Conservation (phyloP, 2,113 vertebrate genomes). For the Mustela nigripes region DNA sequence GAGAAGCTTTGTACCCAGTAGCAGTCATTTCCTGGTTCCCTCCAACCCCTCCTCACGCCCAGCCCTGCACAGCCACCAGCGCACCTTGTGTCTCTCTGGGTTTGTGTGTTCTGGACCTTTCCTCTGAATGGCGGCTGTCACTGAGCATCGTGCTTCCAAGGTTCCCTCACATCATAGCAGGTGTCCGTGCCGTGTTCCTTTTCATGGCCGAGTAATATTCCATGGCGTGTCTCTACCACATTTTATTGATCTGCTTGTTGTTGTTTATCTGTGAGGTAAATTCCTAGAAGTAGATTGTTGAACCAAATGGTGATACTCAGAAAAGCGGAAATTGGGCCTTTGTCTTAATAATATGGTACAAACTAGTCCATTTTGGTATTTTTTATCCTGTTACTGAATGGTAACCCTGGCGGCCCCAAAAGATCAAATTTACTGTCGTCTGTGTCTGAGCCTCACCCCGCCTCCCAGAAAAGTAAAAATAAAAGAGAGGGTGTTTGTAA, state of each 20-base stretch:
- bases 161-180: not conserved
- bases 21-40: not conserved
- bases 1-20: not conserved
- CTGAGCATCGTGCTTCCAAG: not conserved
- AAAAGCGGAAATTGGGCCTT: conserved; percentile 26
- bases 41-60: too few relatives aligned
- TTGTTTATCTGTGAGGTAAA: not conserved
- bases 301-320: not conserved
- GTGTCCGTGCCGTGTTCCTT: not conserved
- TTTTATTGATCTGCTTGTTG: not conserved
- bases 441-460: not conserved
- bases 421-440: not conserved
- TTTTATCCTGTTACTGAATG: not conserved
- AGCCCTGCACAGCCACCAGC: not conserved
- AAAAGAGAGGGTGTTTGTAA: not conserved
- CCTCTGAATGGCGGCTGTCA: not conserved
- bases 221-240: too few relatives aligned
- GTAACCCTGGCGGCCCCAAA: not conserved
- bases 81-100: not conserved
- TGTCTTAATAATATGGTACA: not conserved
- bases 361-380: not conserved
- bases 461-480: not conserved
- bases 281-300: not conserved
- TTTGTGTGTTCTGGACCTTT: not conserved
- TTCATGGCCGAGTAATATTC: not conserved